Evolutionary conservation across 2,113 vertebrate genomes (phyloP).

Genomic region (Cranoglanis bouderius): DNA sequence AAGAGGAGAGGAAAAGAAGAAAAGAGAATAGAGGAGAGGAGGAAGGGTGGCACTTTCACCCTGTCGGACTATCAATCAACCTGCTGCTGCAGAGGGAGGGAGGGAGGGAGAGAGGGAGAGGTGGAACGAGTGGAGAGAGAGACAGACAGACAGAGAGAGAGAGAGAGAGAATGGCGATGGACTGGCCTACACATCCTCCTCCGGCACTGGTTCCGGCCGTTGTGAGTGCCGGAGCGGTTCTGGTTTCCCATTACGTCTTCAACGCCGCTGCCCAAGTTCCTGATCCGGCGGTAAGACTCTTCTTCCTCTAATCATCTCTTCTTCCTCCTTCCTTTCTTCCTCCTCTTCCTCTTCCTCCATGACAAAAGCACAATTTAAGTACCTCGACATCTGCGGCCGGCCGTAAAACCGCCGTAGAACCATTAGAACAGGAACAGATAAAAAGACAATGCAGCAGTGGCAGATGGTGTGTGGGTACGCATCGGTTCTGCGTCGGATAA

Average conservation of each 20-base stretch:
- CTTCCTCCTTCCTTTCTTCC: background rate
- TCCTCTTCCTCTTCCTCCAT: background rate
- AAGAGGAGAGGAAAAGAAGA: constrained; percentile 50
- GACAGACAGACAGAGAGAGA: background rate
- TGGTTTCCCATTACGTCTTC: constrained; percentile 72
- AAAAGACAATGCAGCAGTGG: background rate
- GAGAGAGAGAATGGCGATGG: constrained; percentile 67
- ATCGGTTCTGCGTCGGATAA: background rate
- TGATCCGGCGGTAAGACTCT: constrained; percentile 77
- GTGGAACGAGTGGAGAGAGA: constrained; percentile 43
- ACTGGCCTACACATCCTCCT: constrained; percentile 62
- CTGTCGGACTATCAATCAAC: constrained; percentile 67
- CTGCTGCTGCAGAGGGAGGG: constrained; percentile 63
- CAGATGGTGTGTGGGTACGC: background rate
- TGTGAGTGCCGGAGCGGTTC: constrained; percentile 63
- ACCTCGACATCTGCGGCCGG: background rate
- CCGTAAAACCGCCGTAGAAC: background rate
- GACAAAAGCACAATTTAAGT: background rate
- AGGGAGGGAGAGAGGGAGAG: constrained; percentile 52
- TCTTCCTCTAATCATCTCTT: background rate
- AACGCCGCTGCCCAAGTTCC: constrained; percentile 72
- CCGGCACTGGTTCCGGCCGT: constrained; percentile 56
- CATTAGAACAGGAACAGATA: background rate
- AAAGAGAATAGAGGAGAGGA: constrained; percentile 49
- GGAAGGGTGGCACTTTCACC: constrained; percentile 42